These are phyloP conservation scores for Tethya wilhelma DNA, from an alignment of 37 sponge, comb jelly and placozoan species.

Conservation along the genomic window DNA sequence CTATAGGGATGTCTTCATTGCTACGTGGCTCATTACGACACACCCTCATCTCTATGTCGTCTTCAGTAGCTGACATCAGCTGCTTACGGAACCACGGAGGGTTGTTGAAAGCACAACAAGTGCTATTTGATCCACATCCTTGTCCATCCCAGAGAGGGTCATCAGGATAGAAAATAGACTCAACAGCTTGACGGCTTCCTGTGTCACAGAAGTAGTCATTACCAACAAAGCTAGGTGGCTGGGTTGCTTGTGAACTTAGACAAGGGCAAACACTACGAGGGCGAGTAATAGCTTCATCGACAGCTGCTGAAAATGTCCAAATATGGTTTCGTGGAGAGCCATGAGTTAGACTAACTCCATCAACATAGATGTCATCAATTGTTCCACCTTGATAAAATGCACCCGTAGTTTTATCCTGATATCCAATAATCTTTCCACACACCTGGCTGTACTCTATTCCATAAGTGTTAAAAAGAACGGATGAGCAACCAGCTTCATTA, in stretches of 20 bases:
- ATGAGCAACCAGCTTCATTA: too few relatives aligned
- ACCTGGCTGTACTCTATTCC: too few relatives aligned
- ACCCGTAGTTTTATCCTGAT: too few relatives aligned
- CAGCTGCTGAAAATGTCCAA: too few relatives aligned
- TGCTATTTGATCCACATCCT: constrained; percentile 48
- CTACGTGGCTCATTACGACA: constrained; percentile 24
- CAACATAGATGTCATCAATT: too few relatives aligned
- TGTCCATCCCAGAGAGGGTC: constrained; percentile 67
- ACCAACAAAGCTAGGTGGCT: constrained; percentile 14
- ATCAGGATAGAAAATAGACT: constrained; percentile 17
- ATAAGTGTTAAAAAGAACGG: too few relatives aligned
- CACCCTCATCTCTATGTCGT: constrained; percentile 55
- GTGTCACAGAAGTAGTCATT: constrained; percentile 60
- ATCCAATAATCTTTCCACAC: too few relatives aligned
- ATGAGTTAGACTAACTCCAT: too few relatives aligned
- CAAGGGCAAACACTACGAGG: too few relatives aligned
- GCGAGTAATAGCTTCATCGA: too few relatives aligned
- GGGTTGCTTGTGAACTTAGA: not conserved
- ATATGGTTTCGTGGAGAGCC: too few relatives aligned
- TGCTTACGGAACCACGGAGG: constrained; percentile 61
- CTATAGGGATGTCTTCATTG: not conserved
- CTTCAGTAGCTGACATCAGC: constrained; percentile 5
- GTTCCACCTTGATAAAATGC: too few relatives aligned
- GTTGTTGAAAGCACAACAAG: constrained; percentile 39
- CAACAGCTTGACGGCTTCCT: not conserved